These are phyloP conservation scores for Bruchidius siliquastri DNA, from an alignment of 2,888 invertebrate species.

Conservation along the genomic window DNA sequence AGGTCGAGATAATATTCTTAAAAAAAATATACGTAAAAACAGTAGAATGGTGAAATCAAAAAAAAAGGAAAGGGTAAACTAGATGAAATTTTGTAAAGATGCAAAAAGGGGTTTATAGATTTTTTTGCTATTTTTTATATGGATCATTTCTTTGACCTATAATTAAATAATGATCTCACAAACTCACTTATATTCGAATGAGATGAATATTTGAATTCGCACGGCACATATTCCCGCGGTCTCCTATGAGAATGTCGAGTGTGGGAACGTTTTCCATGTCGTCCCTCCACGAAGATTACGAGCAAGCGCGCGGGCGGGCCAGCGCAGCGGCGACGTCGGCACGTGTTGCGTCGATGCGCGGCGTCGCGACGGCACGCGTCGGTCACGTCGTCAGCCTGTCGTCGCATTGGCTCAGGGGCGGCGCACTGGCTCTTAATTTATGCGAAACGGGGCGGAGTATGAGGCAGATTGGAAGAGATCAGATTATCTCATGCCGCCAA, in stretches of 20 bases:
- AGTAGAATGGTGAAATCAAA: too few relatives aligned
- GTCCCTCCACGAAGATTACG: slow-evolving; percentile 42
- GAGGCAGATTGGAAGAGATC: not conserved
- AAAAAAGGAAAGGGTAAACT: too few relatives aligned
- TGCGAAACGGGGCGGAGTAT: not conserved
- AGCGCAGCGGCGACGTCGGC: slow-evolving; percentile 29
- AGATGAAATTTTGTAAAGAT: too few relatives aligned
- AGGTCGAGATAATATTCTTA: too few relatives aligned
- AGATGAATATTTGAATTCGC: not conserved
- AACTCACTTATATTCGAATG: not conserved
- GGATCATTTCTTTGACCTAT: too few relatives aligned
- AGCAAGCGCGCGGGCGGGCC: not conserved
- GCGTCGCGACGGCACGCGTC: slow-evolving; percentile 8
- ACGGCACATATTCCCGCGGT: not conserved
- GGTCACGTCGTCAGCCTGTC: slow-evolving; percentile 8
- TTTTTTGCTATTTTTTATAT: too few relatives aligned
- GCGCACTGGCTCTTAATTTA: slow-evolving; percentile 3
- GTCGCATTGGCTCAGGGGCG: slow-evolving; percentile 9
- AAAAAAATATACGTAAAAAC: too few relatives aligned
- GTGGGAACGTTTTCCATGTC: slow-evolving; percentile 39
- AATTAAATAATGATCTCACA: too few relatives aligned
- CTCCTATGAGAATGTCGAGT: slow-evolving; percentile 18
- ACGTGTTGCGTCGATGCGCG: slow-evolving; percentile 24
- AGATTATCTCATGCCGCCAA: not conserved
- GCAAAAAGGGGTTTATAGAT: too few relatives aligned